phyloP scores from a whole-genome alignment of 2,797 vertebrate species.

The Chelmon rostratus region DNA sequence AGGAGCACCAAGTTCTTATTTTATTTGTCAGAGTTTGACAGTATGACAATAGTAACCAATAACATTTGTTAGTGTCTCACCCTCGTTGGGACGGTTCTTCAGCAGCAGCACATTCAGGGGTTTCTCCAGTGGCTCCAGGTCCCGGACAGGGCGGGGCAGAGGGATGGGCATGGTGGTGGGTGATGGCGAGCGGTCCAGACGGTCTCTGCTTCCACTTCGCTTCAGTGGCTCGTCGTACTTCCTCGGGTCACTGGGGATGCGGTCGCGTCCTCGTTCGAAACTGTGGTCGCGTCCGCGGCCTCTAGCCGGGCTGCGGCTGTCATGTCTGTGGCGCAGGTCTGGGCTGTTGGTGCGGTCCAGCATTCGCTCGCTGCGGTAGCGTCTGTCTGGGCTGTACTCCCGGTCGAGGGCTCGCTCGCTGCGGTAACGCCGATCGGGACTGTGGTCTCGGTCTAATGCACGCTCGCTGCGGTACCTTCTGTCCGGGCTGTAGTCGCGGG shows the following conservation, averaged over 20 bases:
- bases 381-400: conserved; percentile 78
- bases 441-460: conserved; percentile 85
- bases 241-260: conserved; percentile 49
- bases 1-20: background rate
- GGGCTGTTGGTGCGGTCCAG: conserved; percentile 84
- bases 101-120: conserved; percentile 91
- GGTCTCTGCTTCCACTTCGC: conserved; percentile 87
- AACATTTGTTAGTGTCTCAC: conserved; percentile 72
- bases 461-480: conserved; percentile 78
- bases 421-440: conserved; percentile 85
- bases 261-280: conserved; percentile 63
- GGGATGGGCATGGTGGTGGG: conserved; percentile 79
- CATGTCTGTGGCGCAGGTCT: conserved; percentile 67
- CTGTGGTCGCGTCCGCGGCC: conserved; percentile 77
- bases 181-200: conserved; percentile 88
- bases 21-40: background rate
- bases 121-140: conserved; percentile 81
- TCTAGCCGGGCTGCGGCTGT: conserved; percentile 72
- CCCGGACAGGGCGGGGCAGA: conserved; percentile 61
- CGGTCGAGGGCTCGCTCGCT: conserved; percentile 79
- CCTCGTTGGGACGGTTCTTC: conserved; percentile 94
- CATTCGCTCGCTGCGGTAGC: conserved; percentile 73
- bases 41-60: background rate
- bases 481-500: conserved; percentile 76
- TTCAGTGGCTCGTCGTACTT: conserved; percentile 73